These are phyloP conservation scores for Sigmodon hispidus DNA, from an alignment of 2,113 vertebrate genomes.

Conservation along the genomic window DNA sequence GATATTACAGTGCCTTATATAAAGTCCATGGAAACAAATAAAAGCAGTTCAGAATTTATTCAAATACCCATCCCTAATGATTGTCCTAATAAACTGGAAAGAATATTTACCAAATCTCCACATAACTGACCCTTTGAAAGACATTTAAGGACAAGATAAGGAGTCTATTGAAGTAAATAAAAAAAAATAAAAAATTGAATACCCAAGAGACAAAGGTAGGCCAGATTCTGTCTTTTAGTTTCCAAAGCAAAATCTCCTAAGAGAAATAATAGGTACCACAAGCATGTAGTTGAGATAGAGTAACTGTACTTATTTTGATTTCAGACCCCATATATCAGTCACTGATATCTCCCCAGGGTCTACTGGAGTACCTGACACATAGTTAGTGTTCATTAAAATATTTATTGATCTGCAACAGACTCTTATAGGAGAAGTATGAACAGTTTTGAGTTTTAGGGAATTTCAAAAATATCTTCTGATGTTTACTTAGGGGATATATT, in stretches of 20 bases:
- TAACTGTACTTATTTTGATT: neutral
- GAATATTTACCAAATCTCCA: constrained; percentile 32
- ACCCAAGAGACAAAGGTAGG: neutral
- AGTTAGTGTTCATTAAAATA: constrained; percentile 20
- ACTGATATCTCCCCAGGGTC: neutral
- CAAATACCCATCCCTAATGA: neutral
- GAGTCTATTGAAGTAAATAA: neutral
- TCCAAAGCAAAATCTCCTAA: neutral
- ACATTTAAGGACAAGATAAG: constrained; percentile 9
- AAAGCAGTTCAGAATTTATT: neutral
- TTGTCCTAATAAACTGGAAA: neutral
- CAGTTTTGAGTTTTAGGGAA: neutral
- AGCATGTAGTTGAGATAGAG: neutral
- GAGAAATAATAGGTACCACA: neutral
- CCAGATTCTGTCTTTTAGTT: neutral
- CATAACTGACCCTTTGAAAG: neutral
- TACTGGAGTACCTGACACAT: neutral
- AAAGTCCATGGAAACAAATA: neutral
- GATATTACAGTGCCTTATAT: neutral
- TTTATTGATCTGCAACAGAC: constrained; percentile 40
- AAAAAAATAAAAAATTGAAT: neutral
- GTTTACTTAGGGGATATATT: constrained; percentile 4
- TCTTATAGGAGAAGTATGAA: neutral
- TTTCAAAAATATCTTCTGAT: neutral
- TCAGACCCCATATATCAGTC: neutral